Evolutionary conservation across 2,113 vertebrate species (phyloP), one percentile per base, ranked within the genome.

Genomic region (Microtus pennsylvanicus): DNA sequence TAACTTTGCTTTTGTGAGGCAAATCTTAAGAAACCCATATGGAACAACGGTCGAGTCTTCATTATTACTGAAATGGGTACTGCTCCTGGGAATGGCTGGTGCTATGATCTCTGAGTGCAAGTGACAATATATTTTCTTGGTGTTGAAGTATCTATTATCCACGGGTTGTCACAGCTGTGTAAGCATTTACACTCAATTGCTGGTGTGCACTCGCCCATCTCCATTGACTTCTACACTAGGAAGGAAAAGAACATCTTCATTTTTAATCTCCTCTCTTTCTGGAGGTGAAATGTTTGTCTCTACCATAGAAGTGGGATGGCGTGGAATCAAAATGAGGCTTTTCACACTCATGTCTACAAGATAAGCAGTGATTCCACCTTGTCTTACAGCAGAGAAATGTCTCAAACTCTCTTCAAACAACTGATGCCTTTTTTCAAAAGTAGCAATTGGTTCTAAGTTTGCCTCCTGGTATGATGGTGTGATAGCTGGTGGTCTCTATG

Each of bases 271-370:
- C 85, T 72, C 88, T 78, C 42, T 80, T 82, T 91, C 63, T 52
- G 24, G 90, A 96, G 67, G 89, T 87, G 82, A 93, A 70, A 95
- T 87, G 67, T 93, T 96, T 91, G 61, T 94, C 90, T 94, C 87
- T 97, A 91, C 96, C 94, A 96, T 77, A 89, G 89, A 94, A 35
- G 67, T 88, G 80, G 77, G 82, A 89, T 50, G 42, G 91, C 55
- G 26, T 93, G 72, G 96, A 96, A 89, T 82, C 72, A 83, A 94
- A 96, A 93, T 94, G 58, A 97, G 38, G 93, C 69, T 93, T 92
- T 95, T 88, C 76, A 52, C 28, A 88, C 86, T 94, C 81, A 45
- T 47, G 42, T 75, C 65, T 38, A 63, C 70, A 70, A 94, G 65
- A 74, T 86, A 78, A 89, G 74, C 58, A 82, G 21, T 69, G 91